Percentiles rank a stretch among this genome's conserved stretches.
Conservation (phyloP, 1,140 invertebrate genomes). For the Neodiprion fabricii region DNA sequence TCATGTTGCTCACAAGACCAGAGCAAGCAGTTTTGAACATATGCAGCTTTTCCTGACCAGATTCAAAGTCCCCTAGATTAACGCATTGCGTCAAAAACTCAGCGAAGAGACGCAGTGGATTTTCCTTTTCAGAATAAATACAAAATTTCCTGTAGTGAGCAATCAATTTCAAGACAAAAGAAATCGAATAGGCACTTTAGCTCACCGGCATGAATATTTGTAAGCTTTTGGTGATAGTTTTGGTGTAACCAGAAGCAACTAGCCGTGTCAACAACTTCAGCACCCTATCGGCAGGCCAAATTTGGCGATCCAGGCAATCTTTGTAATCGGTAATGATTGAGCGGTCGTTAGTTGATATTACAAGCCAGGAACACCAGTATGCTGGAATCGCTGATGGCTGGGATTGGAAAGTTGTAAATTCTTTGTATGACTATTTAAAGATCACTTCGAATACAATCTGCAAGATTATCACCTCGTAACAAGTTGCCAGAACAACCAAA, state of each 20-base stretch:
- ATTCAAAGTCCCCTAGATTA: slow-evolving; percentile 45
- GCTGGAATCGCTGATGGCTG: slow-evolving; percentile 69
- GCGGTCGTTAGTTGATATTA: slow-evolving; percentile 56
- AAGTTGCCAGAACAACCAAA: slow-evolving; percentile 69
- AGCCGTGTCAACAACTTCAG: slow-evolving; percentile 62
- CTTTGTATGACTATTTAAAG: not conserved
- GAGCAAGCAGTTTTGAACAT: slow-evolving; percentile 45
- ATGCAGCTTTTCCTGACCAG: slow-evolving; percentile 37
- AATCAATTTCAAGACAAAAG: slow-evolving; percentile 25
- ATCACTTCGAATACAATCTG: no score
- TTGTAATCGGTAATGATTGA: slow-evolving; percentile 52
- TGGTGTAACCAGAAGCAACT: slow-evolving; percentile 60
- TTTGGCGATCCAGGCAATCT: slow-evolving; percentile 48
- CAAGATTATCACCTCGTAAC: slow-evolving; percentile 66
- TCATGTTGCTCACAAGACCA: slow-evolving; percentile 43
- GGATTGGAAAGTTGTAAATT: slow-evolving; percentile 24
- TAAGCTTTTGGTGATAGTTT: slow-evolving; percentile 65
- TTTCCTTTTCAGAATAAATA: slow-evolving; percentile 61
- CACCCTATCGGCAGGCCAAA: slow-evolving; percentile 53
- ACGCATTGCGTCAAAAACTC: slow-evolving; percentile 56
- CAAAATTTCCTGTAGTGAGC: slow-evolving; percentile 20
- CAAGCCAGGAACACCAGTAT: slow-evolving; percentile 70
- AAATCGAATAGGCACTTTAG: slow-evolving; percentile 27
- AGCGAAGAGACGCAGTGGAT: slow-evolving; percentile 64
- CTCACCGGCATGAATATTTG: slow-evolving; percentile 71